Conservation (phyloP, 2,888 invertebrate genomes). For the Tridacna gigas region DNA sequence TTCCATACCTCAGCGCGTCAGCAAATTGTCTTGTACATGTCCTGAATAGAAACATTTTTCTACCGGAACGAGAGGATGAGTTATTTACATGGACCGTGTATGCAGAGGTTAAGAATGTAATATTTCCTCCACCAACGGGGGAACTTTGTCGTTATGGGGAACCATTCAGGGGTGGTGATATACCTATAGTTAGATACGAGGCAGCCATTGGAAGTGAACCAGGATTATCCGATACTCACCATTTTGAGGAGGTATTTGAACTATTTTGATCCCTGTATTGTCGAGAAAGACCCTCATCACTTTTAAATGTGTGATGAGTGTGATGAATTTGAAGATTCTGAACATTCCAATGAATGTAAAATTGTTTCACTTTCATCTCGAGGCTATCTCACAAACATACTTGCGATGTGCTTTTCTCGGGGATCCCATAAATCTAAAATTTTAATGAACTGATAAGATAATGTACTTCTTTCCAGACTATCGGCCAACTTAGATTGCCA, state of each 20-base stretch:
- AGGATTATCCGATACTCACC: constrained; percentile 32
- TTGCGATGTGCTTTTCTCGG: too few relatives aligned
- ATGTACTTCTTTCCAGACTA: too few relatives aligned
- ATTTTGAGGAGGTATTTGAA: constrained; percentile 33
- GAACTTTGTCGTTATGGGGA: constrained; percentile 58
- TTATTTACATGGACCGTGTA: constrained; percentile 29
- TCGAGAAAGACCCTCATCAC: too few relatives aligned
- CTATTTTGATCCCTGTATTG: too few relatives aligned
- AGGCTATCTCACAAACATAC: too few relatives aligned
- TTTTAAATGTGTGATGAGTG: too few relatives aligned
- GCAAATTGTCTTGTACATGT: constrained; percentile 52
- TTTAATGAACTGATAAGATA: too few relatives aligned
- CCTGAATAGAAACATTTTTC: constrained; percentile 60
- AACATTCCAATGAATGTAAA: too few relatives aligned
- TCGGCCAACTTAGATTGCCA: too few relatives aligned
- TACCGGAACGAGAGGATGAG: constrained; percentile 35
- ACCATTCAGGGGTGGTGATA: constrained; percentile 57
- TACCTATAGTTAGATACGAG: constrained; percentile 59
- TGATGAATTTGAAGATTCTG: too few relatives aligned
- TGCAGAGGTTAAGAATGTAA: constrained; percentile 43
- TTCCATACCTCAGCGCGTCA: constrained; percentile 43
- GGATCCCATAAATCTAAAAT: too few relatives aligned
- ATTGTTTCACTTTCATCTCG: too few relatives aligned
- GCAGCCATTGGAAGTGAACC: constrained; percentile 53
- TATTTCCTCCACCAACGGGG: constrained; percentile 45